Conservation (phyloP, 2,113 vertebrate genomes). For the Oenanthe melanoleuca region DNA sequence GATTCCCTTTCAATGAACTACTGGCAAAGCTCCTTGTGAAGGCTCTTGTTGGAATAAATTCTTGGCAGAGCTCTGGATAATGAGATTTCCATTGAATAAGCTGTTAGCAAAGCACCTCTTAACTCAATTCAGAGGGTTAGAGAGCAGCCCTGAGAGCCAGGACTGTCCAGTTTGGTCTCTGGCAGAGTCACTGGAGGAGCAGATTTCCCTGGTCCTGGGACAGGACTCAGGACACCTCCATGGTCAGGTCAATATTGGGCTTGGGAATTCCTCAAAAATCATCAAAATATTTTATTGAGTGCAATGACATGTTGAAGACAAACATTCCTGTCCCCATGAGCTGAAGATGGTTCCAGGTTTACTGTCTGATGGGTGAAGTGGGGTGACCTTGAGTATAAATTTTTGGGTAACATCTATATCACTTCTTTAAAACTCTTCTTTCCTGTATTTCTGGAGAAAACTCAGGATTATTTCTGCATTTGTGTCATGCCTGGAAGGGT, state of each 20-base stretch:
- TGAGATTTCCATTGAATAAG: constrained; percentile 61
- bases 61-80: constrained; percentile 37
- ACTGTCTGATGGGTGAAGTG: neutral
- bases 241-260: neutral
- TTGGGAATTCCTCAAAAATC: neutral
- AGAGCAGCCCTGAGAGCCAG: neutral
- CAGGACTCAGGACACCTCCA: neutral
- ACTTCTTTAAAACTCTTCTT: neutral
- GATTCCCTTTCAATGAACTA: constrained; percentile 21
- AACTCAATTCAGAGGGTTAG: neutral
- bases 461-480: neutral
- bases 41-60: constrained; percentile 5
- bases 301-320: rapidly evolving
- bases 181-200: rapidly evolving
- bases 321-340: neutral
- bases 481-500: neutral
- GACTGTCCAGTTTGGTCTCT: neutral
- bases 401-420: neutral
- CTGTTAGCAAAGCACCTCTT: constrained; percentile 52
- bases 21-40: neutral
- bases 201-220: neutral
- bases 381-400: neutral
- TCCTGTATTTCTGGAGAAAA: neutral
- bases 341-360: neutral
- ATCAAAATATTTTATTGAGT: neutral